Conservation (phyloP, 2,888 invertebrate genomes). For the Oeneis ivallda region DNA sequence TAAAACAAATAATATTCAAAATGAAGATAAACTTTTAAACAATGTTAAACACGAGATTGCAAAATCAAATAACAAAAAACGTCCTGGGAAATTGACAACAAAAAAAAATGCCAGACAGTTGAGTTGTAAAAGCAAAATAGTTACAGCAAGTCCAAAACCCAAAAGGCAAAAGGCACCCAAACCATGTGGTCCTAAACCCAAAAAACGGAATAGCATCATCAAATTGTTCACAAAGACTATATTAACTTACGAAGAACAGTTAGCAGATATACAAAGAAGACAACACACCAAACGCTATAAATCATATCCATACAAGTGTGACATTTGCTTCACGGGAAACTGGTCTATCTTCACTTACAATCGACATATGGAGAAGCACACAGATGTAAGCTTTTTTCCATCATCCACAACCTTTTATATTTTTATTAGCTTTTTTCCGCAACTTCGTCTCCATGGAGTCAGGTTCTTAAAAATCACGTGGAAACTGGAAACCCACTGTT, state of each 20-base stretch:
- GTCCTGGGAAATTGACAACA: no score
- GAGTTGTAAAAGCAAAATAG: not conserved
- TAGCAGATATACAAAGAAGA: slow-evolving; percentile 1
- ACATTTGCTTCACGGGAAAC: not conserved
- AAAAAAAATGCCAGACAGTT: not conserved
- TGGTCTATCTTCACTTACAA: not conserved
- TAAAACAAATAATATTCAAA: not conserved
- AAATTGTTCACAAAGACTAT: not conserved
- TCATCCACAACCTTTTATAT: no score
- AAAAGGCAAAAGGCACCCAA: not conserved
- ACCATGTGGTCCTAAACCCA: not conserved
- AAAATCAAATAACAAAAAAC: no score
- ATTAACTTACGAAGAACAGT: not conserved
- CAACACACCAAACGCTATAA: not conserved
- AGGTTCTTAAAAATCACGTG: no score
- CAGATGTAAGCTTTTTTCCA: slow-evolving; percentile 1
- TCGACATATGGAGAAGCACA: slow-evolving; percentile 3
- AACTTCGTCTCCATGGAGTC: no score
- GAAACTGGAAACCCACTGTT: no score
- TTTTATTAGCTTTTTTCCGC: no score
- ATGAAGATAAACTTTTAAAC: no score
- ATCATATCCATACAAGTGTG: not conserved
- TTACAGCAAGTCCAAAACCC: not conserved
- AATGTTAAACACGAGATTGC: no score
- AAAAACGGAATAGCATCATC: not conserved